Evolutionary conservation across 2,113 vertebrate species (phyloP), one percentile per base, ranked within the genome.

Genomic region (Periophthalmodon schlosseri): DNA sequence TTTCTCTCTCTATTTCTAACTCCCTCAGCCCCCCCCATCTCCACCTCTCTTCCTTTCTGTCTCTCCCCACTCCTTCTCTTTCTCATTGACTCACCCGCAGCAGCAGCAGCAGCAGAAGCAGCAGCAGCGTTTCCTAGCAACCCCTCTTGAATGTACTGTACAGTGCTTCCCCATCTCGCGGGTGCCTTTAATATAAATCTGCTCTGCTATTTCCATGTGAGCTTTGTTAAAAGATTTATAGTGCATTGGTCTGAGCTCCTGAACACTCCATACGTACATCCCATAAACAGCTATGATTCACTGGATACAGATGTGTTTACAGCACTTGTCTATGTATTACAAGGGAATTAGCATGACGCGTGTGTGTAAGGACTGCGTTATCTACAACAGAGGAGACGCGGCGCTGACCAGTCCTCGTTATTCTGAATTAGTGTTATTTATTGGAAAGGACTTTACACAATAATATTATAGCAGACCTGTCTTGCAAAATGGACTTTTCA

Each of bases 71-170:
- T 57, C 54, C 5, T 3, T 81, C 82, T 77, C 83, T 84, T 68
- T 79, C 78, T 93, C 86, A 80, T 91, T 88, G 85, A 90, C 86
- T 93, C 79, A 84, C 78, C 86, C 82, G 88, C 76, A 83, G 88
- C 76, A 89, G 83, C 90, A 86, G 89, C 71, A 83, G 88, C 76
- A 82, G 88, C 75, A 88, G 83, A 89, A 82, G 88, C 76, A 83
- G 88, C 76, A 89, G 83, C 90, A 86, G 89, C 70, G 92, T 93
- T 94, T 92, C 90, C 91, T 94, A 92, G 87, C 90, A 94, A 91
- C 89, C 76, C 83, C 87, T 83, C 89, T 84, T 90, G 75, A 81
- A 89, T 85, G 87, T 92, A 86, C 90, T 90, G 68, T 87, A 86
- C 90, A 89, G 67, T 86, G 82, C 77, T 86, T 92, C 86, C 76